Percentiles rank a stretch among this genome's conserved stretches.
Conservation (phyloP, 2,888 invertebrate genomes). For the Cantharis flavilabris region DNA sequence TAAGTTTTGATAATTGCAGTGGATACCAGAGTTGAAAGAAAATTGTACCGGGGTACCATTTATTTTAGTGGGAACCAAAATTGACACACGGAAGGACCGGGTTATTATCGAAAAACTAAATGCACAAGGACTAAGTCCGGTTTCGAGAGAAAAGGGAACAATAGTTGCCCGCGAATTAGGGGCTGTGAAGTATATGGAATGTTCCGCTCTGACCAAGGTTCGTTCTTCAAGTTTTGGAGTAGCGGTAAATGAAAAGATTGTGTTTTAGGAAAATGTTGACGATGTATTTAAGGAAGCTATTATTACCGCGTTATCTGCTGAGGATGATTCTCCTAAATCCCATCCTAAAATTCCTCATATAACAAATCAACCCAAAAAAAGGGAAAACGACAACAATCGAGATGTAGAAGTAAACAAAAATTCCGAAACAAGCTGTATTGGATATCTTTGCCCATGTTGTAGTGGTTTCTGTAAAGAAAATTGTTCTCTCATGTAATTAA, state of each 20-base stretch:
- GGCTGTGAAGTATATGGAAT: slow-evolving; percentile 21
- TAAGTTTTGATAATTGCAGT: slow-evolving; percentile 8
- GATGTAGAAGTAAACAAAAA: neutral
- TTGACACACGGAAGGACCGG: slow-evolving; percentile 14
- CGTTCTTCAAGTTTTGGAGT: neutral
- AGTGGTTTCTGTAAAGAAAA: neutral
- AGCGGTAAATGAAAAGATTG: neutral
- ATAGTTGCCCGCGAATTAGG: slow-evolving; percentile 15
- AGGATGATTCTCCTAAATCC: neutral
- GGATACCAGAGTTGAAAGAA: slow-evolving; percentile 25
- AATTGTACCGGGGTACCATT: slow-evolving; percentile 13
- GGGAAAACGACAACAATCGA: neutral
- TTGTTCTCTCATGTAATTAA: neutral
- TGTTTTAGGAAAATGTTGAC: slow-evolving; percentile 2
- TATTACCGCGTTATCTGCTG: neutral
- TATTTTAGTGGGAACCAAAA: slow-evolving; percentile 23
- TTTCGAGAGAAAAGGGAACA: slow-evolving; percentile 10
- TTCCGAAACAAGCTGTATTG: neutral
- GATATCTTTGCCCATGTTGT: neutral
- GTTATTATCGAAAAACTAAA: slow-evolving; percentile 4
- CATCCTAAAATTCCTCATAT: neutral
- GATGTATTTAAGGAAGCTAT: slow-evolving; percentile 6
- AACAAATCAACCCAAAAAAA: neutral
- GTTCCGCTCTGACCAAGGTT: slow-evolving; percentile 22
- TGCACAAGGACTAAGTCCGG: slow-evolving; percentile 1